Conservation (phyloP, 2,113 vertebrate genomes). For the Actenoides lindsayi region DNA sequence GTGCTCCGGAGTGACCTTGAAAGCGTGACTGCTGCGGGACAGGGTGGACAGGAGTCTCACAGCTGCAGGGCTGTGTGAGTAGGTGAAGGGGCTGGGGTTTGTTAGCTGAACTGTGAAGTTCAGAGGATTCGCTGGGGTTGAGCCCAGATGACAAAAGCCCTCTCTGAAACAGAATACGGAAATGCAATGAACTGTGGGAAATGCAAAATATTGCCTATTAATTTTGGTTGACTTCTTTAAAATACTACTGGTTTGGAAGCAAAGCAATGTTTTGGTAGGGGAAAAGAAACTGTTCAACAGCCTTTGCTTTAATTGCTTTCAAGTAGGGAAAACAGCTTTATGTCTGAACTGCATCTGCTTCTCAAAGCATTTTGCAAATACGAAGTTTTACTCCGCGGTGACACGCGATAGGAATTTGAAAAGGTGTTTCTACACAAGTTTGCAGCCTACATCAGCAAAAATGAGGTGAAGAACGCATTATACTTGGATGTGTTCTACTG, state of each 20-base stretch:
- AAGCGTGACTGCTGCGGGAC: neutral
- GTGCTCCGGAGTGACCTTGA: constrained; percentile 42
- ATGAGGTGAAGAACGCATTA: neutral
- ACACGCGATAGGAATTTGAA: neutral
- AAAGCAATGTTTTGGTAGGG: neutral
- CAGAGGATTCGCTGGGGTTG: neutral
- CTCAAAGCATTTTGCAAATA: neutral
- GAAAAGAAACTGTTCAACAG: neutral
- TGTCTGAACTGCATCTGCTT: rapidly evolving
- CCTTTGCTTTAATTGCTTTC: neutral
- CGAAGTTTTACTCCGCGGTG: neutral
- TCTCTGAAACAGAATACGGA: neutral
- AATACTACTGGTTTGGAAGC: neutral
- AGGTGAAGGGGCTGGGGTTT: neutral
- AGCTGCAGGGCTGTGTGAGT: neutral
- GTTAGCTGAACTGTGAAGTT: neutral
- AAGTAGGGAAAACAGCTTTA: neutral
- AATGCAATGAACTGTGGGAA: neutral
- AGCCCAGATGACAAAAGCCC: neutral
- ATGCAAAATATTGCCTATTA: neutral
- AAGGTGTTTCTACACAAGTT: neutral
- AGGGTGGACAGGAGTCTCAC: neutral
- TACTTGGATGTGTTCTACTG: neutral
- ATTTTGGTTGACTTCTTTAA: neutral
- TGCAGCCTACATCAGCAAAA: neutral